phyloP scores from a whole-genome alignment of 2,797 vertebrate genomes.

The Anolis apletophallus region DNA sequence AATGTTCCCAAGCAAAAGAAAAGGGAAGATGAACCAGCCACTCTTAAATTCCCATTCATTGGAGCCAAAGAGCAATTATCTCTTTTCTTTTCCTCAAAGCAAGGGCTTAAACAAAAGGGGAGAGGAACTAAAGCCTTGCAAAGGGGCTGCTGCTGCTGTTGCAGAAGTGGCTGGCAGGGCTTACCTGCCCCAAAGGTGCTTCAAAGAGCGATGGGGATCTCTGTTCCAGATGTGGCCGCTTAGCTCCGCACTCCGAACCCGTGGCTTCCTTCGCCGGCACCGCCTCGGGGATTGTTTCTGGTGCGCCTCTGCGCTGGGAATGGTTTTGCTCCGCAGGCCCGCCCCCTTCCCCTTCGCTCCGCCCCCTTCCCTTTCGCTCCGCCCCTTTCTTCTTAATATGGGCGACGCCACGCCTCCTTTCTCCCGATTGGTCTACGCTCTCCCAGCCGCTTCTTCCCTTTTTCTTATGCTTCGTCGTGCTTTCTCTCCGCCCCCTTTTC shows the following conservation, averaged over 20 bases:
- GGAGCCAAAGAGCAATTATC: too few relatives aligned
- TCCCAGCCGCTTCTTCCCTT: too few relatives aligned
- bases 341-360: not conserved
- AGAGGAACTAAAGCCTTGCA: too few relatives aligned
- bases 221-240: not conserved
- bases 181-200: conserved; percentile 43
- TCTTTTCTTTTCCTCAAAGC: too few relatives aligned
- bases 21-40: too few relatives aligned
- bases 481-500: too few relatives aligned
- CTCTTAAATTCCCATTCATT: too few relatives aligned
- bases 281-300: not conserved
- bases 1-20: too few relatives aligned
- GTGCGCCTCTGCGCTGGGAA: not conserved
- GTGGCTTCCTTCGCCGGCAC: not conserved
- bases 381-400: not conserved
- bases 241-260: not conserved
- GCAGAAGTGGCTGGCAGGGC: conserved; percentile 37
- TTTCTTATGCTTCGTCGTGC: too few relatives aligned
- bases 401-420: not conserved
- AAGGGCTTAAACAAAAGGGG: too few relatives aligned
- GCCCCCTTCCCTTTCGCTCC: not conserved
- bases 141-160: not conserved
- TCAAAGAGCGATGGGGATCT: not conserved
- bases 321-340: not conserved
- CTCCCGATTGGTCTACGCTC: too few relatives aligned